Base-by-base conservation (phyloP, 2,888 invertebrate genomes). In the Chaetoderma sp. region DNA sequence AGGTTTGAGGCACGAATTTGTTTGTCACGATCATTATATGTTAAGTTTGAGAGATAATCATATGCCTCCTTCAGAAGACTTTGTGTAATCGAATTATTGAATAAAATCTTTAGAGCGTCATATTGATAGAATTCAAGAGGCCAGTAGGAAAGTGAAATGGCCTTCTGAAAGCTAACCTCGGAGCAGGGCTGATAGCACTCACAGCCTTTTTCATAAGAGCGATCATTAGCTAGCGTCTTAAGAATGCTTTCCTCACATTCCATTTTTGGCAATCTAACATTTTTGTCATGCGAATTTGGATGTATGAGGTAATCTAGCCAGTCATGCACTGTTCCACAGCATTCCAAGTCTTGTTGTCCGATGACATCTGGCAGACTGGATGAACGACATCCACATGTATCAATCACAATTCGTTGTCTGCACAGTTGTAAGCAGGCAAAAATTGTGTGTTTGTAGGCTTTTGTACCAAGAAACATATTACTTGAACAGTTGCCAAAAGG, bases 401-500 rank as follows among this genome's bases (percentile, higher is more conserved):
- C 69, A 2, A 81, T 78, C 13, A 82, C 73, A 36, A 78, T 77
- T 33, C 69, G 66, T 58, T 83, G 83, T 63, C 80, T 78, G 68
- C 83, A 83, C 28, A 80, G 61, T 65, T 80, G 78, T 59, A 81
- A 70, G 68, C 83, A 83, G 6, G 79, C 77, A 56, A 81, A 82
- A 56, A 80, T 76, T 8, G 80, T 82, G 62, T 81, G 79, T 27
- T 72, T 67, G 65, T 80, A 82, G 5, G 42, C 64, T 13, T 71
- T 69, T n/a, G 63, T 63, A n/a, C 69, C 72, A 4, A 61, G 49
- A 23, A 80, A 65, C 25, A 67, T 60, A 1, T 73, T 65, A 21
- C 57, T 70, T n/a, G 82, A 79, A 67, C 83, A 83, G 74, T 83
- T 83, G 28, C 83, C 82, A 65, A 78, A 77, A 0, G 82, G 82